Percentiles rank a stretch among this genome's conserved stretches.
Conservation (phyloP, 2,888 invertebrate genomes). For the Lycophotia porphyrea region DNA sequence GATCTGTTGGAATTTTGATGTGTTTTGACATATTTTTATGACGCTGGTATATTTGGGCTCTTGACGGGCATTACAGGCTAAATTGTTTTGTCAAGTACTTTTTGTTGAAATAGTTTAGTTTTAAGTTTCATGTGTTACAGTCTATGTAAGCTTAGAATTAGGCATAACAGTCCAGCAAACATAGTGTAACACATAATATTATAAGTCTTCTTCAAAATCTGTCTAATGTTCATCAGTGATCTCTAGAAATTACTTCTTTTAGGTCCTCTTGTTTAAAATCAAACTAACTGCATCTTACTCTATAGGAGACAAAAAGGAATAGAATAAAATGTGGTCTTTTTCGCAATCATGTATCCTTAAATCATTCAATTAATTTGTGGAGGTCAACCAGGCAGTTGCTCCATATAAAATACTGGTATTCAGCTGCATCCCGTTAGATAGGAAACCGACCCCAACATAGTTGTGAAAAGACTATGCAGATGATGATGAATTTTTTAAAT, state of each 20-base stretch:
- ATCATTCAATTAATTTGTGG: no score
- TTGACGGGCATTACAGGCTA: neutral
- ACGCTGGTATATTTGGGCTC: neutral
- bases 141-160: no score
- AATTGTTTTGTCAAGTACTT: neutral
- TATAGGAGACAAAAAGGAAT: neutral
- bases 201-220: neutral
- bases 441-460: no score
- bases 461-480: no score
- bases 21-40: constrained; percentile 34
- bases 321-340: no score
- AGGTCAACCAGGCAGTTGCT: no score
- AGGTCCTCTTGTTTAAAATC: neutral
- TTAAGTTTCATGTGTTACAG: neutral
- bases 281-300: neutral
- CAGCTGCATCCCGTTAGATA: no score
- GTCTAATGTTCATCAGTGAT: neutral
- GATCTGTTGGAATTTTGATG: constrained; percentile 33
- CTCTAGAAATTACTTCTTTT: neutral
- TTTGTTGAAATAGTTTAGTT: neutral
- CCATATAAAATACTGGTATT: no score
- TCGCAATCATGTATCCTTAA: neutral
- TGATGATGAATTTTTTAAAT: neutral
- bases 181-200: no score
- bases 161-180: no score